These are phyloP conservation scores for Euura saliciscinereae DNA, from an alignment of 1,140 invertebrate species.

Conservation along the genomic window DNA sequence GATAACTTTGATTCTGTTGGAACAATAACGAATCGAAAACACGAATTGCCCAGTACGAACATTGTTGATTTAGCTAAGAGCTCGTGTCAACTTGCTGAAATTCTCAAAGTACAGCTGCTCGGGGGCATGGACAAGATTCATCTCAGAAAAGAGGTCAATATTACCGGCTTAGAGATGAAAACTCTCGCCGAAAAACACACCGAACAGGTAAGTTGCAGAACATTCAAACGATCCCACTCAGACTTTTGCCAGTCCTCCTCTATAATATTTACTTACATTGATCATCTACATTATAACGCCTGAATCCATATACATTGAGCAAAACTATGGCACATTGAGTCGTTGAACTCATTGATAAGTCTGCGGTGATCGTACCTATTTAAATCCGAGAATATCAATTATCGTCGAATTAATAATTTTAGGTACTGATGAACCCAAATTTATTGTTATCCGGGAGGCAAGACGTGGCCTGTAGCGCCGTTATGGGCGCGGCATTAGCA, in stretches of 20 bases:
- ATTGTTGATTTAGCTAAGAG: slow-evolving; percentile 58
- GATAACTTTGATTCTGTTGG: slow-evolving; percentile 56
- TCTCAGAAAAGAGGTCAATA: slow-evolving; percentile 45
- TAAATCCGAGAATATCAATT: too few species aligned
- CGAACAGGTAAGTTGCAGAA: slow-evolving; percentile 42
- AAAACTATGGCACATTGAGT: too few species aligned
- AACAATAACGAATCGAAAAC: slow-evolving; percentile 34
- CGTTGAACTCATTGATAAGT: too few species aligned
- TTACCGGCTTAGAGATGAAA: slow-evolving; percentile 53
- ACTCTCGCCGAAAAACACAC: slow-evolving; percentile 53
- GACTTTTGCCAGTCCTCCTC: too few species aligned
- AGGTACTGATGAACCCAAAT: slow-evolving; percentile 53
- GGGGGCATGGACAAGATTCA: slow-evolving; percentile 48
- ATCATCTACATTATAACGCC: too few species aligned
- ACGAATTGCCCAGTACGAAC: slow-evolving; percentile 54
- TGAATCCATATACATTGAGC: too few species aligned
- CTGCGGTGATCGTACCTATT: too few species aligned
- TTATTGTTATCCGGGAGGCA: slow-evolving; percentile 52
- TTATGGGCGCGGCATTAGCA: slow-evolving; percentile 59
- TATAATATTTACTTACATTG: too few species aligned
- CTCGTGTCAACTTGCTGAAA: slow-evolving; percentile 57
- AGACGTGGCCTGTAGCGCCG: slow-evolving; percentile 59
- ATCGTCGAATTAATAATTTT: slow-evolving; percentile 12
- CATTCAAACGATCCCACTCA: neutral
- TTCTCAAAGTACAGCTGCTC: slow-evolving; percentile 59